phyloP scores from a whole-genome alignment of 2,888 invertebrate species.

The Gandaritis pyraliata region DNA sequence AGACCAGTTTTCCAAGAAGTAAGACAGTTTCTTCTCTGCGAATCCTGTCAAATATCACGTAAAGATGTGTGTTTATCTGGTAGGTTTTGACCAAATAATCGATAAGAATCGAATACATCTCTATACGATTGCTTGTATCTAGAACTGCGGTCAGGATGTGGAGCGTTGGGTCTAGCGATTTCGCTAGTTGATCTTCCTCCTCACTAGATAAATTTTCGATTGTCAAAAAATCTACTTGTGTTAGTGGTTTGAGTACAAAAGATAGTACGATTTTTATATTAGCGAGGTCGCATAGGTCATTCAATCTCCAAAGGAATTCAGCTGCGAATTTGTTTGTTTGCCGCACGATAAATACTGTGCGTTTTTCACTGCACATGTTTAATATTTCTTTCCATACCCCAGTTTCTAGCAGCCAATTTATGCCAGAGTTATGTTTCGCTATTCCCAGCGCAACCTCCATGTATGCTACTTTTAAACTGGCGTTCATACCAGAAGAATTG shows the following conservation, averaged over 20 bases:
- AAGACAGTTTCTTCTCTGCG: slow-evolving; percentile 74
- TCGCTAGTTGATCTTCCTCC: slow-evolving; percentile 78
- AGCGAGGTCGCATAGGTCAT: slow-evolving; percentile 72
- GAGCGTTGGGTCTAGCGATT: slow-evolving; percentile 83
- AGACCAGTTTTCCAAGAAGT: slow-evolving; percentile 77
- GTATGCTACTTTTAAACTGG: slow-evolving; percentile 87
- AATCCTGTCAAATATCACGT: slow-evolving; percentile 66
- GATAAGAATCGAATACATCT: slow-evolving; percentile 62
- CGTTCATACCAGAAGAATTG: slow-evolving; percentile 68
- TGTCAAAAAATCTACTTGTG: slow-evolving; percentile 80
- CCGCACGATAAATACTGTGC: slow-evolving; percentile 89
- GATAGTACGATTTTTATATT: slow-evolving; percentile 83
- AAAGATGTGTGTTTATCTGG: slow-evolving; percentile 65
- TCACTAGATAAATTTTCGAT: slow-evolving; percentile 78
- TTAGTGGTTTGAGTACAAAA: slow-evolving; percentile 84
- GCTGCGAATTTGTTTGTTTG: slow-evolving; percentile 87
- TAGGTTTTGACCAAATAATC: slow-evolving; percentile 60
- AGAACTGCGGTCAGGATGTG: slow-evolving; percentile 83
- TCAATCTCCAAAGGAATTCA: slow-evolving; percentile 83
- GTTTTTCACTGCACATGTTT: slow-evolving; percentile 85
- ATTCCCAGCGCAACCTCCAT: slow-evolving; percentile 86
- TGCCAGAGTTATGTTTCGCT: slow-evolving; percentile 86
- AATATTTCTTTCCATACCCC: slow-evolving; percentile 87
- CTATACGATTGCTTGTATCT: slow-evolving; percentile 75
- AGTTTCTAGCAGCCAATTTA: slow-evolving; percentile 86